These are phyloP conservation scores for Lithophane semibrunnea DNA, from an alignment of 2,888 invertebrate species.

Conservation along the genomic window DNA sequence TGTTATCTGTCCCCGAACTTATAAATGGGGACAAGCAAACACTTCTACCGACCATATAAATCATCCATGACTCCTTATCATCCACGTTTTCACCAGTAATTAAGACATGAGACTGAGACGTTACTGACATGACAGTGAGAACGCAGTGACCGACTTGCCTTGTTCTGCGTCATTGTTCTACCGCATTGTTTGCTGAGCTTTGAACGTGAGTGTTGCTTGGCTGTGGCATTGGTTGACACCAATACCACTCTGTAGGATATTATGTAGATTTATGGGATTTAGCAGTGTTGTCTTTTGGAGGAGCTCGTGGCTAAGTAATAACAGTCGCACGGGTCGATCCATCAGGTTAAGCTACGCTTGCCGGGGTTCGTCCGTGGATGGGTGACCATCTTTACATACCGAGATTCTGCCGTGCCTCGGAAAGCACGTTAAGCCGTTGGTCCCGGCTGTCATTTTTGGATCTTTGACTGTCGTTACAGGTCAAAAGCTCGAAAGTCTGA, in stretches of 20 bases:
- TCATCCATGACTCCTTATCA: not conserved
- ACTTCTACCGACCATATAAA: not conserved
- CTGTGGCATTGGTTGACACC: constrained; percentile 22
- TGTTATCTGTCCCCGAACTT: not conserved
- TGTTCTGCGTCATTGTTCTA: constrained; percentile 48
- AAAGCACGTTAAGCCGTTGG: no score
- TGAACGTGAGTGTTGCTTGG: not conserved
- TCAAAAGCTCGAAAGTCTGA: no score
- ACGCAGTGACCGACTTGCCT: constrained; percentile 58
- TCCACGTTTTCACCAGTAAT: constrained; percentile 45
- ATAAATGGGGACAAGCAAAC: not conserved
- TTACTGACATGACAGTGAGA: constrained; percentile 48
- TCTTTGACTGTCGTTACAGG: no score
- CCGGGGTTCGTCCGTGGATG: no score
- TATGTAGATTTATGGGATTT: not conserved
- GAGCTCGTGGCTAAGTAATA: no score
- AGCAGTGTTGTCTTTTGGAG: not conserved
- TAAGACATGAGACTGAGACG: constrained; percentile 25
- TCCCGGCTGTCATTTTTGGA: no score
- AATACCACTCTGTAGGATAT: not conserved
- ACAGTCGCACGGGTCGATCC: no score
- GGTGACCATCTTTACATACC: no score
- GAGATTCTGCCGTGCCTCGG: no score
- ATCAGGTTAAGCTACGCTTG: no score
- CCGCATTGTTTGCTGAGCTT: constrained; percentile 52